Evolutionary conservation across 2,888 invertebrate genomes (phyloP).

Genomic region (Venustoraphidia nigricollis): DNA sequence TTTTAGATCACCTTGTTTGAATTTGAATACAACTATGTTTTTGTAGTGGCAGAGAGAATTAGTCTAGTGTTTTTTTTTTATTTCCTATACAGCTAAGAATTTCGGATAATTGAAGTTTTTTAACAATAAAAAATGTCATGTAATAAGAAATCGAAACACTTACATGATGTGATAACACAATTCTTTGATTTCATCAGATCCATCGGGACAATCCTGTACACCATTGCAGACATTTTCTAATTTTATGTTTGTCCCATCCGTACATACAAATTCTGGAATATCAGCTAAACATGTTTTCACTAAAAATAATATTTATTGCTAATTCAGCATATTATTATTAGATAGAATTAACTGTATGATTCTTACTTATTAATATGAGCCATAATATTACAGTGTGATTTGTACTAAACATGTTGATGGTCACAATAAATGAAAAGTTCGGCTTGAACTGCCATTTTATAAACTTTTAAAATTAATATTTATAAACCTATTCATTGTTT

Average conservation of each 20-base stretch:
- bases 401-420: too few species aligned
- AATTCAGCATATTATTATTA: too few species aligned
- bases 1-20: not conserved
- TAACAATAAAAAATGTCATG: not conserved
- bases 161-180: conserved; percentile 19
- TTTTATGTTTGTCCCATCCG: conserved; percentile 13
- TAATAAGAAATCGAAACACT: conserved; percentile 1
- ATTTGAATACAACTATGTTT: not conserved
- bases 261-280: conserved; percentile 14
- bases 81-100: too few species aligned
- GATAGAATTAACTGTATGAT: too few species aligned
- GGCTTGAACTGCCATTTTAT: too few species aligned
- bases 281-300: not conserved
- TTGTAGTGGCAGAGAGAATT: not conserved
- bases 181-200: conserved; percentile 24
- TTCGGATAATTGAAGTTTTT: not conserved
- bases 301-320: not conserved
- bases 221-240: conserved; percentile 15
- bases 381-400: too few species aligned
- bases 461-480: too few species aligned
- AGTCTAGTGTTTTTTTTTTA: too few species aligned
- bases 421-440: too few species aligned
- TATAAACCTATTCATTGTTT: too few species aligned
- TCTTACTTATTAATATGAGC: too few species aligned
- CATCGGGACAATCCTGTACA: conserved; percentile 23